Evolutionary conservation across 2,113 vertebrate genomes (phyloP), one percentile per base, ranked within the genome.

Genomic region (Mustela lutreola): DNA sequence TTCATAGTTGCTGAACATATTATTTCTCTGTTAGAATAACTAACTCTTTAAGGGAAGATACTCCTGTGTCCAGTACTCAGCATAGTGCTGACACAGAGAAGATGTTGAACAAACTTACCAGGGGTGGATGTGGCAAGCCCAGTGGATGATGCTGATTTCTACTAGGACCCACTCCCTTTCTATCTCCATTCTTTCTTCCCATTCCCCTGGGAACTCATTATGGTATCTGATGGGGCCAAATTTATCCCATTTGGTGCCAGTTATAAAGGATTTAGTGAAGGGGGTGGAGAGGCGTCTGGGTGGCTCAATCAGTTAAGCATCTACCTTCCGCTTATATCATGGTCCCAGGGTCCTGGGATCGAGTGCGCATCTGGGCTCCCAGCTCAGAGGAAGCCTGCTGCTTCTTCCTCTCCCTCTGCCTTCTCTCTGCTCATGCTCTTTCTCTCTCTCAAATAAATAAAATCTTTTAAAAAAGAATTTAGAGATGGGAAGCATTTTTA

Each of bases 251-350:
- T 89, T 80, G 45, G 18, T 93, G 42, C 22, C 28, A 26, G 24
- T 93, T 58, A 21, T 92, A 81, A 95, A 92, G 22, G 85, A 95
- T 90, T 94, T 89, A 92, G 50, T 80, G 62, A 96, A 75, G 19
- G 56, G 16, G 63, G 5, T 56, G 53, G 53, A 15, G 60, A 11
- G 26, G 6, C 6, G 2, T 14, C 63, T 65, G 63, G 63, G 14
- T 65, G 28, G 31, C 31, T 33, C 6, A 67, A 16, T 67, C 14
- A 2, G 63, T 67, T 67, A 67, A 67, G 63, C 31, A 11, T 33
- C 63, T 67, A 31, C 31, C 31, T 67, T 65, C 63, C 1, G 2
- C 31, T 67, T 7, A 16, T 28, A 67, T 33, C 14, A 67, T 67
- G 63, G 31, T 31, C 63, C 63, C 12, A 67, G 31, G 31, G 14